Base-by-base conservation (phyloP, 1,140 invertebrate species). In the Drosophila novamexicana region DNA sequence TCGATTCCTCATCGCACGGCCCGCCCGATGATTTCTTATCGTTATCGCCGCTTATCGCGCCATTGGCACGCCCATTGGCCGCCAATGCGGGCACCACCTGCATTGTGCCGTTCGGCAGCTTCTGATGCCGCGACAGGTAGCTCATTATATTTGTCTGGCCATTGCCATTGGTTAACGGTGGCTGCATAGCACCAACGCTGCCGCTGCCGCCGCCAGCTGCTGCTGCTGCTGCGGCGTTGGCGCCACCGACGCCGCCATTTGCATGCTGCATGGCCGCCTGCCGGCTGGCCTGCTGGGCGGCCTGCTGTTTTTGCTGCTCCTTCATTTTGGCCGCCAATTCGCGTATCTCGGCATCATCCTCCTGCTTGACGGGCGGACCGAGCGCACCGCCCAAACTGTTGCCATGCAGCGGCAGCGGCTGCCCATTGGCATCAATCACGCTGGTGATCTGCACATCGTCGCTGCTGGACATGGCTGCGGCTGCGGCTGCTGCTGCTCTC, bases 311-410 rank as follows among this genome's bases (percentile, higher is more conserved):
- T 92, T 97, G 96, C 64, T 96, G 96, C 93, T 97, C 97, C 92
- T 96, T 95, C 95, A 97, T 96, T 93, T 97, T 97, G 77, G 95
- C 95, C 68, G 97, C 97, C 93, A 97, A 81, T 92, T 96, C 96
- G 81, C 95, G 93, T 91, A 97, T 97, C 93, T 97, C 97, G 61
- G 96, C 96, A 92, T 97, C 97, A 94, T 97, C 97, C 93, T 97
- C 96, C 85, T 96, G 94, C 93, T 97, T 97, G n/a, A 97, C 95
- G 14, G 90, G 84, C 10, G 75, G 71, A 0, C 66, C 77, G 52
- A 75, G 34, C 10, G 62, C 45, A 3, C 84, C 81, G 29, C 91
- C 91, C 29, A 92, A 44, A 7, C 88, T 83, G 53, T 59, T 90
- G 54, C 91, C 91, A 39, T 90, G 81, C 39, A 91, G 68, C 29